Percentiles rank a stretch among this genome's conserved stretches.
These are phyloP conservation scores for Dicyrtomina minuta DNA, from an alignment of 2,888 invertebrate species.

Conservation along the genomic window DNA sequence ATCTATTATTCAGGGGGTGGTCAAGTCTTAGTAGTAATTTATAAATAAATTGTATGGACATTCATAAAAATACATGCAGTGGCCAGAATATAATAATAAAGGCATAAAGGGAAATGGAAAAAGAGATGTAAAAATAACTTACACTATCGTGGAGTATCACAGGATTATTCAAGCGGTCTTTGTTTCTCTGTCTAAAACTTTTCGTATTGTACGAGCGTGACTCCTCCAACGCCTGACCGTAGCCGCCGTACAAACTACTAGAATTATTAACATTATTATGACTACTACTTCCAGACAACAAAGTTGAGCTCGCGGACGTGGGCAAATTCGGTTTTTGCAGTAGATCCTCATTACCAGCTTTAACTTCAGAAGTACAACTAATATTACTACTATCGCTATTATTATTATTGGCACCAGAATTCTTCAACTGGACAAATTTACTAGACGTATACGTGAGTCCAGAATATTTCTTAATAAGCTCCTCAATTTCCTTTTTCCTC, in stretches of 20 bases:
- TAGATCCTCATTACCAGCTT: conserved; percentile 3
- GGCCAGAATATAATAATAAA: not conserved
- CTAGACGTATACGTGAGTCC: conserved; percentile 65
- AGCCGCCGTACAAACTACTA: conserved; percentile 25
- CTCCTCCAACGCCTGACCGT: conserved; percentile 13
- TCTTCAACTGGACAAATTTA: conserved; percentile 32
- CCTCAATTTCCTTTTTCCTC: conserved; percentile 80
- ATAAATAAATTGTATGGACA: not conserved
- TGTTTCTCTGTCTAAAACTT: conserved; percentile 34
- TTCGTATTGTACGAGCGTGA: conserved; percentile 18
- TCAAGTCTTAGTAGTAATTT: no score
- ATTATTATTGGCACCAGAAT: conserved; percentile 26
- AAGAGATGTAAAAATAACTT: conserved; percentile 36
- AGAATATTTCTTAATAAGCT: conserved; percentile 78
- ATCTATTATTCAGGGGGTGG: not conserved
- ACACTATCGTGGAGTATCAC: conserved; percentile 52
- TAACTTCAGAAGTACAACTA: not conserved
- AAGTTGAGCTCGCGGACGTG: conserved; percentile 15
- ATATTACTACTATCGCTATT: conserved; percentile 14
- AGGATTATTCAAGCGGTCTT: conserved; percentile 45
- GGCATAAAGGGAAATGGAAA: not conserved
- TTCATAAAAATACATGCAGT: not conserved
- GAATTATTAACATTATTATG: conserved; percentile 25
- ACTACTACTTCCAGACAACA: conserved; percentile 15
- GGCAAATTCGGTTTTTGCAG: not conserved